Evolutionary conservation across 2,888 invertebrate genomes (phyloP).

Genomic region (Coelopa pilipes): DNA sequence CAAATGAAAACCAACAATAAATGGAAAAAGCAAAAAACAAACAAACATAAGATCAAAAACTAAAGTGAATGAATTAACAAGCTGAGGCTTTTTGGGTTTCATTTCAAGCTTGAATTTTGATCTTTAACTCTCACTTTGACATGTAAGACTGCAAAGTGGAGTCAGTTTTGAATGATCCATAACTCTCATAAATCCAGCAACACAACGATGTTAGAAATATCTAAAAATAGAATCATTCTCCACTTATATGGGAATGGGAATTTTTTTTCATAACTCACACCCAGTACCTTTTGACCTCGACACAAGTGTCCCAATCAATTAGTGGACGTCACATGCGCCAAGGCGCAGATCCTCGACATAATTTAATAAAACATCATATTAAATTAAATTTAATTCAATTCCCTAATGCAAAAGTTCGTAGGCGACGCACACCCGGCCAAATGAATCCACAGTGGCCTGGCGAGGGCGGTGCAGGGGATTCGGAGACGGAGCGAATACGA

Average conservation of each 20-base stretch:
- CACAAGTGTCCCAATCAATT: slow-evolving; percentile 10
- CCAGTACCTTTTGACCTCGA: too few species aligned
- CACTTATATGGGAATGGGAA: too few species aligned
- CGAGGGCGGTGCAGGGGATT: not conserved
- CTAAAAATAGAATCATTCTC: too few species aligned
- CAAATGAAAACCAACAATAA: not conserved
- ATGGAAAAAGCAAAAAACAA: not conserved
- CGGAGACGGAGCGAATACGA: not conserved
- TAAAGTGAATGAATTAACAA: not conserved
- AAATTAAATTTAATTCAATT: slow-evolving; percentile 49
- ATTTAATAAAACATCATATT: slow-evolving; percentile 47
- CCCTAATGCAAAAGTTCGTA: slow-evolving; percentile 24
- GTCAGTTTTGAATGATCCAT: too few species aligned
- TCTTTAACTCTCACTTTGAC: too few species aligned
- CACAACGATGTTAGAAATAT: too few species aligned
- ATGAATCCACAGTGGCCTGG: not conserved
- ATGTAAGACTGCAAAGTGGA: too few species aligned
- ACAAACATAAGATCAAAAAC: not conserved
- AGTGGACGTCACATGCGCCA: slow-evolving; percentile 31
- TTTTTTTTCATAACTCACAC: too few species aligned
- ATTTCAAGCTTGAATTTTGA: too few species aligned
- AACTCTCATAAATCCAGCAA: too few species aligned
- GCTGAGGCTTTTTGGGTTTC: too few species aligned
- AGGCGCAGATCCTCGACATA: slow-evolving; percentile 35
- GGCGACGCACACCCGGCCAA: not conserved